A percentile compares a stretch with the other conserved stretches of the same genome.
phyloP scores from a whole-genome alignment of 2,888 invertebrate species.

The Drosophila setosimentum region DNA sequence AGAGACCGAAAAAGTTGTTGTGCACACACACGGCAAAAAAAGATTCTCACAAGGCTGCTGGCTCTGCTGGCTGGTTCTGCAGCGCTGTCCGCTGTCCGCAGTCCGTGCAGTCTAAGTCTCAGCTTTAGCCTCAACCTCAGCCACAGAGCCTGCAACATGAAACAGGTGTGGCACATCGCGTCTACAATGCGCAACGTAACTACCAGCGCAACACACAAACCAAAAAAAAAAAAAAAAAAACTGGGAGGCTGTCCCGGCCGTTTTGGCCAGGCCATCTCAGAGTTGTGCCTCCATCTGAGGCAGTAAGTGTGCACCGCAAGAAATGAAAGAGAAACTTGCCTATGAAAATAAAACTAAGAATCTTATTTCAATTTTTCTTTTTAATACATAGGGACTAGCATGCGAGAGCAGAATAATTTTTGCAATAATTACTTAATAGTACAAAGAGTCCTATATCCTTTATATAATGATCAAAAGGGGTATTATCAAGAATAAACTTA shows the following conservation, averaged over 20 bases:
- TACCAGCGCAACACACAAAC: constrained; percentile 41
- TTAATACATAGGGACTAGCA: background rate
- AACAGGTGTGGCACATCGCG: constrained; percentile 78
- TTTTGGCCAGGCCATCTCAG: constrained; percentile 74
- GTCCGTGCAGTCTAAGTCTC: constrained; percentile 35
- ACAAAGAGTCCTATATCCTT: background rate
- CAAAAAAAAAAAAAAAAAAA: constrained; percentile 32
- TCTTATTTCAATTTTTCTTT: background rate
- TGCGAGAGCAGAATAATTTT: background rate
- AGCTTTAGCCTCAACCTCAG: constrained; percentile 36
- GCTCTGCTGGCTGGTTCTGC: constrained; percentile 47
- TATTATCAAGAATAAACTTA: background rate
- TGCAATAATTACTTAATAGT: background rate
- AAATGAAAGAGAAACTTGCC: constrained; percentile 1
- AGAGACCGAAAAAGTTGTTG: constrained; percentile 76
- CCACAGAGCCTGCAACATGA: constrained; percentile 73
- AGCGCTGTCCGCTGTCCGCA: constrained; percentile 33
- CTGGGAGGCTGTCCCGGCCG: constrained; percentile 73
- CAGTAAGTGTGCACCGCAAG: constrained; percentile 54
- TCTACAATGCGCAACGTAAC: constrained; percentile 61
- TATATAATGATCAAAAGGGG: background rate
- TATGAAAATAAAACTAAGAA: background rate
- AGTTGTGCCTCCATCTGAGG: constrained; percentile 53
- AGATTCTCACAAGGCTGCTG: constrained; percentile 76
- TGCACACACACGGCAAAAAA: constrained; percentile 59